Evolutionary conservation across 2,888 invertebrate species (phyloP).

Genomic region (Archips crataeganus): DNA sequence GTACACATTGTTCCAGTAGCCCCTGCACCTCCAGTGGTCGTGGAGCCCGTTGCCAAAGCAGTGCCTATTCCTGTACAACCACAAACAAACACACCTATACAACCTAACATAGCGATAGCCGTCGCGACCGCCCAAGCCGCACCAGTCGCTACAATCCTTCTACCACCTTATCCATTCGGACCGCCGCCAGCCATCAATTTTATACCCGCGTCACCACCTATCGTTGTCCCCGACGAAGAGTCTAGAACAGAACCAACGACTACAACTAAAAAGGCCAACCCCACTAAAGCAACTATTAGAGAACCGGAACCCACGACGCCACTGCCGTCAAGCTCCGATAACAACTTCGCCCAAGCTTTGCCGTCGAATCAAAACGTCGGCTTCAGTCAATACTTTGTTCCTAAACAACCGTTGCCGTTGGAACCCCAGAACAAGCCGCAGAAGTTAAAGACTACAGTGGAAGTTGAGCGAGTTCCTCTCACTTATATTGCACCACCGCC

Average conservation of each 20-base stretch:
- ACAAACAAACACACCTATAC: conserved; percentile 54
- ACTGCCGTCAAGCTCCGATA: conserved; percentile 67
- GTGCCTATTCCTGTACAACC: conserved; percentile 46
- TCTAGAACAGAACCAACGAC: conserved; percentile 64
- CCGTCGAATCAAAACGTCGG: conserved; percentile 72
- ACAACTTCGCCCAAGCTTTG: conserved; percentile 69
- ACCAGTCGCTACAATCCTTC: conserved; percentile 75
- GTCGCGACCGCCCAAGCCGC: conserved; percentile 78
- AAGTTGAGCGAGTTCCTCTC: conserved; percentile 75
- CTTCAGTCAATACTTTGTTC: conserved; percentile 63
- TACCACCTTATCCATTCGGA: conserved; percentile 78
- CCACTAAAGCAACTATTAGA: conserved; percentile 56
- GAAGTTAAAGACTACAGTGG: conserved; percentile 74
- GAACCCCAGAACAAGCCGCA: conserved; percentile 57
- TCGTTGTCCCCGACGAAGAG: conserved; percentile 57
- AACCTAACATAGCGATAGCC: conserved; percentile 77
- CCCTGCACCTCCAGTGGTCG: conserved; percentile 50
- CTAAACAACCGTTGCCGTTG: conserved; percentile 52
- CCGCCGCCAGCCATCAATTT: conserved; percentile 70
- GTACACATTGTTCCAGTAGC: conserved; percentile 50
- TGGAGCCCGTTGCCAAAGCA: conserved; percentile 47
- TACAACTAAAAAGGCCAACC: conserved; percentile 58
- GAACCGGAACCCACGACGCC: conserved; percentile 67
- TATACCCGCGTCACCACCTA: conserved; percentile 61
- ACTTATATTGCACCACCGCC: conserved; percentile 78